These are phyloP conservation scores for Anguilla obscura DNA, from an alignment of 2,797 vertebrate species.

Conservation along the genomic window DNA sequence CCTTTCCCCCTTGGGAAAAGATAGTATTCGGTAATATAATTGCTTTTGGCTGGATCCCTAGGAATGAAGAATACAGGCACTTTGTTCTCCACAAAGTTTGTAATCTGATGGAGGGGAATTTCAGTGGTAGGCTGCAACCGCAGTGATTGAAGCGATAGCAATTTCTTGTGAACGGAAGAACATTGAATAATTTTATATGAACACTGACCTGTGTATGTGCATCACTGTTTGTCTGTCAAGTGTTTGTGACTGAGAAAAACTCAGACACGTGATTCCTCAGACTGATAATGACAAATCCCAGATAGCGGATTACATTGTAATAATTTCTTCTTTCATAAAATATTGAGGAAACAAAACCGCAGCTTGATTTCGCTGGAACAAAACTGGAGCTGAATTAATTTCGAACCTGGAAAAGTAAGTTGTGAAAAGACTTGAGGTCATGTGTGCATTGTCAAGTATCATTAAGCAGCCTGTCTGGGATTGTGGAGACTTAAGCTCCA, in stretches of 20 bases:
- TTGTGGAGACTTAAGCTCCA: not conserved
- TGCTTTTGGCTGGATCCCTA: not conserved
- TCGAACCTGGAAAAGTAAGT: not conserved
- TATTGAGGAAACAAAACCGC: not conserved
- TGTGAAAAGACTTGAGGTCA: not conserved
- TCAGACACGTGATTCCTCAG: not conserved
- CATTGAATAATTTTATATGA: not conserved
- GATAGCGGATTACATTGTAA: not conserved
- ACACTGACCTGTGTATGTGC: not conserved
- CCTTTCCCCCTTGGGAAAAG: slow-evolving; percentile 2
- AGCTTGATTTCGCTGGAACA: not conserved
- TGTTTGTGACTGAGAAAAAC: not conserved
- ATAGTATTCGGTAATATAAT: not conserved
- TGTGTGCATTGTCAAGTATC: not conserved
- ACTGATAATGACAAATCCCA: not conserved
- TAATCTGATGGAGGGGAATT: not conserved
- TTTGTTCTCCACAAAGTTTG: not conserved
- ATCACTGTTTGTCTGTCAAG: not conserved
- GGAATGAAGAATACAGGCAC: not conserved
- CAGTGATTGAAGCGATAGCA: slow-evolving; percentile 23
- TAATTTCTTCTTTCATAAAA: not conserved
- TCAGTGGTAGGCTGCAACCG: not conserved
- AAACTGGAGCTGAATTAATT: not conserved
- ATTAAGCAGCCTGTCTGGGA: not conserved
- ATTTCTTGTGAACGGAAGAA: slow-evolving; percentile 8